Base-by-base conservation (phyloP, 2,888 invertebrate genomes). In the Desoria tigrina region DNA sequence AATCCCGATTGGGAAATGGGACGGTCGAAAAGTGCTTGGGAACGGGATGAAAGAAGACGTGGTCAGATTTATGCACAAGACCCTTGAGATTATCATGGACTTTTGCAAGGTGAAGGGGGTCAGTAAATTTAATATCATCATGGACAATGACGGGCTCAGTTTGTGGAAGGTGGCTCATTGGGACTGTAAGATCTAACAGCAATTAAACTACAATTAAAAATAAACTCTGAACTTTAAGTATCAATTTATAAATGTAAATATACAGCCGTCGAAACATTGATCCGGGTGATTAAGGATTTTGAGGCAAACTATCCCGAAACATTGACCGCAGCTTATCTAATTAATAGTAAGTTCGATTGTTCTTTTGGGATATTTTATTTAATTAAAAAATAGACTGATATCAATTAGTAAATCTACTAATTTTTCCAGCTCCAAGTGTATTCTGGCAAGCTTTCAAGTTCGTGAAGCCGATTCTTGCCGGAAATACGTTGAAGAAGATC, bases 151-250 rank as follows among this genome's bases (percentile, higher is more conserved):
- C n/a, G 71, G 66, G 50, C 62, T 71, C 18, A 54, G 61, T 32
- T 71, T 71, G 39, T 65, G 68, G 63, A 71, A 71, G 50, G 65
- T 67, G 23, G 71, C 71, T 42, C 71, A 71, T 61, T 71, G 68
- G 68, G 71, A 68, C 26, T 68, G 68, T 68, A 65, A 65, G 68
- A n/a, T n/a, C n/a, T n/a, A n/a, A n/a, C n/a, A n/a, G n/a, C n/a
- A n/a, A n/a, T n/a, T n/a, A n/a, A n/a, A n/a, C n/a, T n/a, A n/a
- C n/a, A n/a, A n/a, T n/a, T n/a, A n/a, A n/a, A n/a, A n/a, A n/a
- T n/a, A n/a, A n/a, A n/a, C n/a, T n/a, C n/a, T n/a, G n/a, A n/a
- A n/a, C n/a, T n/a, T n/a, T n/a, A n/a, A n/a, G n/a, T n/a, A n/a
- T n/a, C n/a, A n/a, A n/a, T n/a, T n/a, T n/a, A n/a, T n/a, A n/a